These are phyloP conservation scores for Myiopsitta monachus DNA, from an alignment of 2,113 vertebrate genomes.

Conservation along the genomic window DNA sequence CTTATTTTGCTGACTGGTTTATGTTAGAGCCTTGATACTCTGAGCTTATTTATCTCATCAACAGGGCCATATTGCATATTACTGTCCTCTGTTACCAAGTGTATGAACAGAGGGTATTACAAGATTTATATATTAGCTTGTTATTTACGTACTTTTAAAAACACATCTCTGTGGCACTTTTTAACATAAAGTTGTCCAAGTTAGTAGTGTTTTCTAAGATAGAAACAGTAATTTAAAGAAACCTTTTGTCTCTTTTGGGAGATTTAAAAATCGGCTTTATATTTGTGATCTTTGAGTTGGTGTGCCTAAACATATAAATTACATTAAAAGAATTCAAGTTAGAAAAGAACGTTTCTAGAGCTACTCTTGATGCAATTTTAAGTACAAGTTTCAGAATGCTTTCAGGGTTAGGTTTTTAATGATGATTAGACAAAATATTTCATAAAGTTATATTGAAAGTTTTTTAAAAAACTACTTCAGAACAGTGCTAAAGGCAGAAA, in stretches of 20 bases:
- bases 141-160: neutral
- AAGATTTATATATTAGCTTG: neutral
- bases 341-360: neutral
- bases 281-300: neutral
- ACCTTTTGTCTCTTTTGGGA: neutral
- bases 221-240: neutral
- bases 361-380: neutral
- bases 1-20: neutral
- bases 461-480: neutral
- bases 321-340: neutral
- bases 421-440: neutral
- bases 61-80: neutral
- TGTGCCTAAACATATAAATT: neutral
- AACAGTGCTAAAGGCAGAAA: neutral
- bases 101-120: neutral
- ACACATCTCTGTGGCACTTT: neutral
- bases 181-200: neutral
- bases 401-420: neutral
- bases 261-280: neutral
- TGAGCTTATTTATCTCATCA: neutral
- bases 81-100: neutral
- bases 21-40: neutral
- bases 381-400: neutral
- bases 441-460: neutral
- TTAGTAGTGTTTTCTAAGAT: neutral